These are phyloP conservation scores for Callaeas wilsoni DNA, from an alignment of 2,113 vertebrate genomes.

Conservation along the genomic window DNA sequence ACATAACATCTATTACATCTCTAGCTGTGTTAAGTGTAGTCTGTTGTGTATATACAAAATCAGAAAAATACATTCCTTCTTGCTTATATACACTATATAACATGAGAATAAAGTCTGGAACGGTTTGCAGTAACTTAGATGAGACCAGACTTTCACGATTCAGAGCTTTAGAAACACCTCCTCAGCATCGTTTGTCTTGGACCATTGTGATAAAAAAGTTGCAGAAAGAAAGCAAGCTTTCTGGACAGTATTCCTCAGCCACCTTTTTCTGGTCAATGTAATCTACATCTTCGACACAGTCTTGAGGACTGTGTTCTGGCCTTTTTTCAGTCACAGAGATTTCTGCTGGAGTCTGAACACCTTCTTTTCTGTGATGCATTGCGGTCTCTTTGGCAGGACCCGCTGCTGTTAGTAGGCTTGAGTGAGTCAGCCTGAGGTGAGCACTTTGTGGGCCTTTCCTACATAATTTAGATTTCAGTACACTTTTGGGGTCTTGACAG, in stretches of 20 bases:
- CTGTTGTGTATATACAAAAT: neutral
- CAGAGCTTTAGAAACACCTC: neutral
- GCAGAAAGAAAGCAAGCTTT: slow-evolving; percentile 80
- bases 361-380: neutral
- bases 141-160: neutral
- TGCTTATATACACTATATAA: slow-evolving; percentile 8
- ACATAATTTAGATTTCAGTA: slow-evolving; percentile 80
- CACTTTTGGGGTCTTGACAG: slow-evolving; percentile 69
- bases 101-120: neutral
- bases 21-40: neutral
- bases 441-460: slow-evolving; percentile 72
- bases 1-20: neutral
- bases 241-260: slow-evolving; percentile 80
- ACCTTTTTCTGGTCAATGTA: slow-evolving; percentile 64
- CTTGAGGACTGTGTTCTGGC: neutral
- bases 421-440: slow-evolving; percentile 72
- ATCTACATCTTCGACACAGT: slow-evolving; percentile 65
- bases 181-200: slow-evolving; percentile 78
- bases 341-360: neutral
- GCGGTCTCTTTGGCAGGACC: neutral
- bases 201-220: slow-evolving; percentile 83
- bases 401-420: neutral
- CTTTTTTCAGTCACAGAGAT: neutral
- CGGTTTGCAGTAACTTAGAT: neutral
- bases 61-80: slow-evolving; percentile 40